Base-by-base conservation (phyloP, 2,888 invertebrate species). In the Amphipoea lucens region DNA sequence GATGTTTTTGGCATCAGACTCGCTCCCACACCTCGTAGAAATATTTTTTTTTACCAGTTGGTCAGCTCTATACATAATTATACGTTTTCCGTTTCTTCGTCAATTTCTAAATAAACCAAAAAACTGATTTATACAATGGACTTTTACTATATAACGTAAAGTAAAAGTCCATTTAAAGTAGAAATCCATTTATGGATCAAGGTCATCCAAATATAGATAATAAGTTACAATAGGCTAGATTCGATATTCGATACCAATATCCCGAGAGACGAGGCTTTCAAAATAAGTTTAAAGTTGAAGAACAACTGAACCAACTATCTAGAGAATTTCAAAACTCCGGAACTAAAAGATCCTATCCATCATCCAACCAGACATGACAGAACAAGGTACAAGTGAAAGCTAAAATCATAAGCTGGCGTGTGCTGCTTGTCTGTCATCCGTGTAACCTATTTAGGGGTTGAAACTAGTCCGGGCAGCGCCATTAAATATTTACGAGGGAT, bases 361-460 rank as follows among this genome's bases (percentile, higher is more conserved):
- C 36, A 67, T 48, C 36, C 48, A 69, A 54, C 12, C 9, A 63
- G 40, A 73, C 69, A 54, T 40, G 36, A 29, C 20, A 17, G 60
- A 20, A 14, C 40, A 36, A 48, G 60, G 48, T 71, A 60, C 69
- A 73, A 86, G 69, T 76, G 76, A 63, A 48, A 77, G 40, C 69
- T 77, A 71, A 79, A 87, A 76, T 85, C 80, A 87, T 85, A 79
- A 85, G 75, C 70, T 67, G 14, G 29, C 78, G 66, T 40, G 36
- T 57, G 79, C 57, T 29, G 73, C 67, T 72, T 81, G 89, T 75
- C 86, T 79, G 84, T 84, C 83, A 79, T 40, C 77, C 76, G 76
- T 83, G 89, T 91, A 91, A 91, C 91, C 91, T 90, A 91, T 90
- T 91, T 90, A 91, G 70, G 77, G 82, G 81, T 51, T 76, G 84